Evolutionary conservation across 2,888 invertebrate genomes (phyloP).

Genomic region (Lapara coniferarum): DNA sequence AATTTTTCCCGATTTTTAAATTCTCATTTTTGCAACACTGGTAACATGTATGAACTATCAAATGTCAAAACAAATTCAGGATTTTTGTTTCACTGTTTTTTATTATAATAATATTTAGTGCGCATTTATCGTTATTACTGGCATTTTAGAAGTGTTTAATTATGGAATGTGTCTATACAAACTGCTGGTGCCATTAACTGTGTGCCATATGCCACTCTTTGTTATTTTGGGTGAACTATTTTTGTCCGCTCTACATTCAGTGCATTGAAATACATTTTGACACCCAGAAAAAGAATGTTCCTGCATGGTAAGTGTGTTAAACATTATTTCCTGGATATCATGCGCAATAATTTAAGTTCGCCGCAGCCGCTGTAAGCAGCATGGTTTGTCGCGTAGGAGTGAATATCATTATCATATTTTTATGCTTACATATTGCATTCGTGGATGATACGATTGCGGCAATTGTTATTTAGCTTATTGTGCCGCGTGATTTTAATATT

Average conservation of each 20-base stretch:
- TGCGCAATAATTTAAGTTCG: slow-evolving; percentile 21
- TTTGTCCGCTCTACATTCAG: slow-evolving; percentile 81
- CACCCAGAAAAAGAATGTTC: slow-evolving; percentile 77
- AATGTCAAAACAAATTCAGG: slow-evolving; percentile 76
- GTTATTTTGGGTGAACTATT: slow-evolving; percentile 82
- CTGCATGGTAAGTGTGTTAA: slow-evolving; percentile 65
- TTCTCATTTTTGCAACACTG: too few relatives aligned
- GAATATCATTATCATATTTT: slow-evolving; percentile 61
- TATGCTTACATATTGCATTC: slow-evolving; percentile 35
- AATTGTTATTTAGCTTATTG: neutral
- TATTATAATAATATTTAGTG: slow-evolving; percentile 37
- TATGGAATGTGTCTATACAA: slow-evolving; percentile 35
- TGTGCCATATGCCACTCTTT: slow-evolving; percentile 40
- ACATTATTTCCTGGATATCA: slow-evolving; percentile 32
- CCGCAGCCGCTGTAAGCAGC: slow-evolving; percentile 27
- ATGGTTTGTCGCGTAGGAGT: slow-evolving; percentile 55
- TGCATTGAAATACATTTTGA: slow-evolving; percentile 78
- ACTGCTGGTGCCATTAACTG: slow-evolving; percentile 24
- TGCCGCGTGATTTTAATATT: slow-evolving; percentile 24
- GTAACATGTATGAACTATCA: slow-evolving; percentile 31
- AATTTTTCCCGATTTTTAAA: too few relatives aligned
- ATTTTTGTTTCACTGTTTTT: slow-evolving; percentile 64
- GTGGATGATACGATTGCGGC: slow-evolving; percentile 8
- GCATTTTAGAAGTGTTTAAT: slow-evolving; percentile 33
- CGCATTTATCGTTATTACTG: slow-evolving; percentile 22